These are phyloP conservation scores for Varanus salvator DNA, from an alignment of 2,113 vertebrate genomes.

Conservation along the genomic window DNA sequence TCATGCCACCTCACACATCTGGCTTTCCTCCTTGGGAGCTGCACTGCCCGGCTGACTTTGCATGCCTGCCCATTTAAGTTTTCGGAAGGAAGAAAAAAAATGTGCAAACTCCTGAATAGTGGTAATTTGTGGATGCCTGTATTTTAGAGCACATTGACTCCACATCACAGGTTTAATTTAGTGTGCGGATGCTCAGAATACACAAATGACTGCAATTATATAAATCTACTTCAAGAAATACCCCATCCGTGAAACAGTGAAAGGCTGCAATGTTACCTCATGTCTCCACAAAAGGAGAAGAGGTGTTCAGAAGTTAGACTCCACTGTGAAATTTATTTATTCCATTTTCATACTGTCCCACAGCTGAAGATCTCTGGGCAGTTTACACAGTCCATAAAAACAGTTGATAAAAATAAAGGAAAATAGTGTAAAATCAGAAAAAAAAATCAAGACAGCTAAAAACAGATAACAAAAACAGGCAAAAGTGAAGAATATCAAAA, in stretches of 20 bases:
- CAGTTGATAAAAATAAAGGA: too few relatives aligned
- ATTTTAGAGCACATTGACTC: not conserved
- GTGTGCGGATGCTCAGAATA: slow-evolving; percentile 4
- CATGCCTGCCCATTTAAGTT: not conserved
- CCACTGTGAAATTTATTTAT: too few relatives aligned
- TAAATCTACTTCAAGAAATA: not conserved
- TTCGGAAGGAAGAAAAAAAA: slow-evolving; percentile 2
- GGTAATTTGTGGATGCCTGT: not conserved
- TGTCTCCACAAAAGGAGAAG: not conserved
- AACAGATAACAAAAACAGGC: too few relatives aligned
- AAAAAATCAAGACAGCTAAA: too few relatives aligned
- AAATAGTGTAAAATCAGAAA: too few relatives aligned
- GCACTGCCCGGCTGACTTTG: accelerated
- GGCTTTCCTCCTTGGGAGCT: not conserved
- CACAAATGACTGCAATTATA: not conserved
- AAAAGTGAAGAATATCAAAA: too few relatives aligned
- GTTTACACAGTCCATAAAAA: too few relatives aligned
- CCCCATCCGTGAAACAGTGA: not conserved
- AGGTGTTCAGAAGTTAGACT: not conserved
- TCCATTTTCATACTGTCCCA: too few relatives aligned
- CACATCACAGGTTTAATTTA: slow-evolving; percentile 20
- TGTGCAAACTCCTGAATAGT: not conserved
- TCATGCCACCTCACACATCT: accelerated
- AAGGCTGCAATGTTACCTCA: not conserved
- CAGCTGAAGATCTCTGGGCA: too few relatives aligned